A percentile compares a stretch with the other conserved stretches of the same genome.
phyloP scores from a whole-genome alignment of 2,797 vertebrate genomes.

The Aplochiton taeniatus region DNA sequence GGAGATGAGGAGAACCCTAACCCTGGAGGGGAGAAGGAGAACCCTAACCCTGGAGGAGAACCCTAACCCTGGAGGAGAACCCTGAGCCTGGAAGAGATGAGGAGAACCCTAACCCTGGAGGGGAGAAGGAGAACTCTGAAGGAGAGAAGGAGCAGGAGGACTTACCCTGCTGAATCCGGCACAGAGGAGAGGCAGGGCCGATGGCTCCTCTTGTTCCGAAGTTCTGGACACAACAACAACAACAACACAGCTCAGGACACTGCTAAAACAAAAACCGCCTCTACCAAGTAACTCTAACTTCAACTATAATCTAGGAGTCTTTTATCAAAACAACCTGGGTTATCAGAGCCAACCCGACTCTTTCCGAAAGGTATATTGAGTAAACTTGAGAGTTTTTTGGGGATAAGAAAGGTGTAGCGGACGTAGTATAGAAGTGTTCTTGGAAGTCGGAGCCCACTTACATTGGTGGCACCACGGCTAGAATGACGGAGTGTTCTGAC shows the following conservation, averaged over 20 bases:
- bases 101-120: slow-evolving; percentile 26
- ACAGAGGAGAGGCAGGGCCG: slow-evolving; percentile 88
- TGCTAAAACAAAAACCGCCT: not conserved
- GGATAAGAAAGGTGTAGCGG: too few relatives aligned
- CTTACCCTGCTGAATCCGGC: slow-evolving; percentile 93
- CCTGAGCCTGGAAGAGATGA: not conserved
- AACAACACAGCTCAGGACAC: not conserved
- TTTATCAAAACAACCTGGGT: too few relatives aligned
- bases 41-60: too few relatives aligned
- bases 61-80: not conserved
- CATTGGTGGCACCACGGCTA: slow-evolving; percentile 85
- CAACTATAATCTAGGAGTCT: too few relatives aligned
- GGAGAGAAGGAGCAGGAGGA: slow-evolving; percentile 44
- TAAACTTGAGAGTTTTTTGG: too few relatives aligned
- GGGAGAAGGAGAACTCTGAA: slow-evolving; percentile 25
- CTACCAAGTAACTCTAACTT: too few relatives aligned
- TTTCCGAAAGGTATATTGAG: too few relatives aligned
- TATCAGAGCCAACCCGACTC: too few relatives aligned
- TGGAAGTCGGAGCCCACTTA: slow-evolving; percentile 66
- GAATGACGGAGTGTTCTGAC: slow-evolving; percentile 87
- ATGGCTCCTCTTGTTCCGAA: slow-evolving; percentile 85
- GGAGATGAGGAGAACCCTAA: too few relatives aligned
- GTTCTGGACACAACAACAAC: slow-evolving; percentile 75
- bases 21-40: too few relatives aligned
- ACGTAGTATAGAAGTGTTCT: too few relatives aligned